A percentile compares a stretch with the other conserved stretches of the same genome.
Conservation (phyloP, 1,140 invertebrate genomes). For the Neodiprion fabricii region DNA sequence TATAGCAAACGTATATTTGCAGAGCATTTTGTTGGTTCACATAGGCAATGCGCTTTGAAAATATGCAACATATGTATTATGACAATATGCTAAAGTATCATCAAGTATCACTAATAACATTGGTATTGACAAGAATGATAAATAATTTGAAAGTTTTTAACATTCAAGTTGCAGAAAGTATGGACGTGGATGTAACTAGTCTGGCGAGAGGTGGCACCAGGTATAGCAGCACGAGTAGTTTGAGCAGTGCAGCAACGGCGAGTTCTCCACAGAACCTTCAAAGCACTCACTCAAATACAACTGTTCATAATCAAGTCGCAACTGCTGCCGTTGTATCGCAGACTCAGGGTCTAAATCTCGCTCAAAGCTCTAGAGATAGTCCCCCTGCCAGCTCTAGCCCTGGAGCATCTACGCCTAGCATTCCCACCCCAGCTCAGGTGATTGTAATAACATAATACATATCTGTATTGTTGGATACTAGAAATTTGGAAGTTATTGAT, state of each 20-base stretch:
- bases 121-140: too few species aligned
- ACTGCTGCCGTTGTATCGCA: conserved; percentile 56
- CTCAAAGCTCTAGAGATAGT: conserved; percentile 54
- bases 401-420: conserved; percentile 50
- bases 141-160: not conserved
- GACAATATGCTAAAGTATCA: too few species aligned
- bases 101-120: too few species aligned
- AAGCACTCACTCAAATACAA: conserved; percentile 34
- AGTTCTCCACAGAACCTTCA: conserved; percentile 51
- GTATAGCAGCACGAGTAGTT: conserved; percentile 59
- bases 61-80: not conserved
- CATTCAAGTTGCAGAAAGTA: conserved; percentile 43
- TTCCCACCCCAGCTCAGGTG: conserved; percentile 56
- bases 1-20: too few species aligned
- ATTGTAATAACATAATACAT: not conserved
- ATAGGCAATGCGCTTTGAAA: not conserved
- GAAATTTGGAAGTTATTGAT: not conserved
- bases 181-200: conserved; percentile 54
- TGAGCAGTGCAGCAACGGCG: conserved; percentile 55
- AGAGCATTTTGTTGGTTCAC: too few species aligned
- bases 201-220: conserved; percentile 54
- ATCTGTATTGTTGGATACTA: not conserved
- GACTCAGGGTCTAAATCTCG: conserved; percentile 56
- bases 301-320: conserved; percentile 51
- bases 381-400: conserved; percentile 52